Percentiles rank a stretch among this genome's conserved stretches.
Evolutionary conservation across 1,140 invertebrate genomes (phyloP).

Genomic region (Pseudomyrmex gracilis): DNA sequence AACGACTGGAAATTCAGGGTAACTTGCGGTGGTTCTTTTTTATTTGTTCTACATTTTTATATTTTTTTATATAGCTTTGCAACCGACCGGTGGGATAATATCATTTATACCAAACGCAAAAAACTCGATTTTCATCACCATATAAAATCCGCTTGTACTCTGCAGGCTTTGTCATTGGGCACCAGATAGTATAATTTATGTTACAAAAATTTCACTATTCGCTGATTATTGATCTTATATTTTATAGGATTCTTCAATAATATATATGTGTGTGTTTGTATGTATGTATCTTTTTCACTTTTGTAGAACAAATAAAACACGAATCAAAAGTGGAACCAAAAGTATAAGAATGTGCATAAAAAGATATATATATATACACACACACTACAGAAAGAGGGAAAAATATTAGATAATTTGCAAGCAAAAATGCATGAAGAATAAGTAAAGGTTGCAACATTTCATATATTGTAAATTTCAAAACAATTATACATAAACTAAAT

Average conservation of each 20-base stretch:
- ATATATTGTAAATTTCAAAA: constrained; percentile 35
- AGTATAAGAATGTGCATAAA: background rate
- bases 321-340: constrained; percentile 15
- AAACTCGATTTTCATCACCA: constrained; percentile 64
- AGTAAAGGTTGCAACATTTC: constrained; percentile 7
- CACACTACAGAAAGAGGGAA: background rate
- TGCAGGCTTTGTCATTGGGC: constrained; percentile 67
- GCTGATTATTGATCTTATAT: constrained; percentile 31
- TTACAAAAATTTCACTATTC: constrained; percentile 48
- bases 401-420: constrained; percentile 1
- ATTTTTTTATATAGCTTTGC: constrained; percentile 75
- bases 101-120: constrained; percentile 66
- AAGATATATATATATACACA: constrained; percentile 12
- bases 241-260: constrained; percentile 1
- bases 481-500: constrained; percentile 27
- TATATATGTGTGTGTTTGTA: constrained; percentile 2
- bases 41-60: constrained; percentile 72
- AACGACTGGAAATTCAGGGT: constrained; percentile 94
- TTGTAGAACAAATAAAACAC: too few species aligned
- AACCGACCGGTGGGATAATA: constrained; percentile 70
- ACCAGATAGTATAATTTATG: constrained; percentile 51
- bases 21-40: constrained; percentile 83
- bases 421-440: constrained; percentile 31
- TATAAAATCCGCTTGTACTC: constrained; percentile 63
- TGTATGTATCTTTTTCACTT: too few species aligned